These are phyloP conservation scores for Harpagifer antarcticus DNA, from an alignment of 2,797 vertebrate species.

Conservation along the genomic window DNA sequence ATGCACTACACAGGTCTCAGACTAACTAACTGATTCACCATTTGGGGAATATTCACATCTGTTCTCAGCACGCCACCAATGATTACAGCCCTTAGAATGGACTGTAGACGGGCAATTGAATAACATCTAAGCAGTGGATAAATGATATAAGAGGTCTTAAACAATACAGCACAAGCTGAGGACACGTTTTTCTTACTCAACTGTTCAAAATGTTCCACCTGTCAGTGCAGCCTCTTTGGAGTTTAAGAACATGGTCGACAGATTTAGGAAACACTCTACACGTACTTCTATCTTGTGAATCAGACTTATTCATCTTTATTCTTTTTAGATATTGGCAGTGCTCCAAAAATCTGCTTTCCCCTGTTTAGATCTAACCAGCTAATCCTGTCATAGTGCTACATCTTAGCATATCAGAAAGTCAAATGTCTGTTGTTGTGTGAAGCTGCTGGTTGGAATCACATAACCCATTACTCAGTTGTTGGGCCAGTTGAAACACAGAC, in stretches of 20 bases:
- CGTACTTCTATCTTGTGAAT: neutral
- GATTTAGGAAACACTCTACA: neutral
- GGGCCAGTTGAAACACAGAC: slow-evolving; percentile 36
- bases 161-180: neutral
- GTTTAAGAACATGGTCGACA: slow-evolving; percentile 5
- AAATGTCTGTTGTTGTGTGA: slow-evolving; percentile 23
- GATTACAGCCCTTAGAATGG: neutral
- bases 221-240: neutral
- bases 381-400: slow-evolving; percentile 3
- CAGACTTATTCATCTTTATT: slow-evolving; percentile 1
- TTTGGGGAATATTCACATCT: neutral
- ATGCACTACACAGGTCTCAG: neutral
- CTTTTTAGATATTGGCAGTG: neutral
- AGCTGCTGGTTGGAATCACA: slow-evolving; percentile 37
- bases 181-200: neutral
- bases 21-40: neutral
- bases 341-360: neutral
- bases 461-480: slow-evolving; percentile 38
- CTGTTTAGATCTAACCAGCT: neutral
- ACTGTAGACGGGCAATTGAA: neutral
- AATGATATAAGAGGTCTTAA: neutral
- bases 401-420: slow-evolving; percentile 29
- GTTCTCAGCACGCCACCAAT: neutral
- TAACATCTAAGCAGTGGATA: neutral
- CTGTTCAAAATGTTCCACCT: neutral